These are phyloP conservation scores for Drosophila ficusphila DNA, from an alignment of 1,140 invertebrate genomes.

Conservation along the genomic window DNA sequence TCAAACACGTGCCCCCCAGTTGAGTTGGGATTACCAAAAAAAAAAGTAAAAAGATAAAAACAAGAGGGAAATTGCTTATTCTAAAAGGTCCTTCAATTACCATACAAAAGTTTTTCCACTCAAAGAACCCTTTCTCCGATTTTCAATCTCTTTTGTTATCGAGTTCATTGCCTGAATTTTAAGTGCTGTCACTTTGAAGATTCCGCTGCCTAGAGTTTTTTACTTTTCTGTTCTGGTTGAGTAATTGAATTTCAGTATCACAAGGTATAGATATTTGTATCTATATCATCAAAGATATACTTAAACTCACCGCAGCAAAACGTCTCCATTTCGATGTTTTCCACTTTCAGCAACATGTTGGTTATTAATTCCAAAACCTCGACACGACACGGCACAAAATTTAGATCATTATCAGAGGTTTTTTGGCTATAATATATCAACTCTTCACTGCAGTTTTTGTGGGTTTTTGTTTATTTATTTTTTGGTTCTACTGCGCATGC, in stretches of 20 bases:
- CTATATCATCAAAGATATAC: neutral
- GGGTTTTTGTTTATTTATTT: neutral
- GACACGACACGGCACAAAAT: constrained; percentile 8
- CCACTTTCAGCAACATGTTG: constrained; percentile 69
- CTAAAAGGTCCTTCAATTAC: constrained; percentile 60
- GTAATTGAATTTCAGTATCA: constrained; percentile 25
- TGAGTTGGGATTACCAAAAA: neutral
- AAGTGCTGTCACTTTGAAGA: constrained; percentile 47
- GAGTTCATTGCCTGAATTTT: constrained; percentile 23
- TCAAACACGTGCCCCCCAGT: constrained; percentile 50
- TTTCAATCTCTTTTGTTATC: constrained; percentile 15
- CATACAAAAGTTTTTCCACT: constrained; percentile 7
- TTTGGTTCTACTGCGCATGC: constrained; percentile 47
- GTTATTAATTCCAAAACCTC: constrained; percentile 5
- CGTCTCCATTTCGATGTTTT: constrained; percentile 79
- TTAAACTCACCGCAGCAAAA: constrained; percentile 79
- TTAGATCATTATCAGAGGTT: constrained; percentile 30
- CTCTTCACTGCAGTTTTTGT: constrained; percentile 1
- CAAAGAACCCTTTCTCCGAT: constrained; percentile 22
- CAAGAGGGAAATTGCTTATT: constrained; percentile 58
- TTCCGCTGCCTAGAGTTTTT: constrained; percentile 7
- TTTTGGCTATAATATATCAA: neutral
- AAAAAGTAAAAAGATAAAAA: constrained; percentile 10
- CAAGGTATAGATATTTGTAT: neutral
- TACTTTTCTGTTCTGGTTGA: constrained; percentile 7